Conservation (phyloP, 1,140 invertebrate species). For the Pinna nobilis region DNA sequence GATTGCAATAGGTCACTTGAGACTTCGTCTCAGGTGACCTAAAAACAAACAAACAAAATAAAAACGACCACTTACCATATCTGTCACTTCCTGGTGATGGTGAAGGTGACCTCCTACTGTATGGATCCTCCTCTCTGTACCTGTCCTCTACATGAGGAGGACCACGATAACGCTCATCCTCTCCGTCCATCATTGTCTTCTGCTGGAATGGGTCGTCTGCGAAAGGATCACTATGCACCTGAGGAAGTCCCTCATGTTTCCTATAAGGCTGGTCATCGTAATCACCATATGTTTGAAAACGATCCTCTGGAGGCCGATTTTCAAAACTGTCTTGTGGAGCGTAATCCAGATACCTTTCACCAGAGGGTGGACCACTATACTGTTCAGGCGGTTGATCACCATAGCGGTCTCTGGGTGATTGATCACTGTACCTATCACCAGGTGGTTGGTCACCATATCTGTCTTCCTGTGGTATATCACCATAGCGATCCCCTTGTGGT, state of each 20-base stretch:
- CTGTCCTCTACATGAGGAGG: slow-evolving; percentile 20
- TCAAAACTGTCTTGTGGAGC: background rate
- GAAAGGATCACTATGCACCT: slow-evolving; percentile 64
- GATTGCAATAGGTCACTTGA: too few species aligned
- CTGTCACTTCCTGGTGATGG: background rate
- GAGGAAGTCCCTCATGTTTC: slow-evolving; percentile 65
- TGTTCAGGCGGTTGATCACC: background rate
- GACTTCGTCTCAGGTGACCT: too few species aligned
- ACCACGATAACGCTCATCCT: slow-evolving; percentile 40
- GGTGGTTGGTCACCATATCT: slow-evolving; percentile 1
- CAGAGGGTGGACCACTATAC: background rate
- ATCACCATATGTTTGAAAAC: slow-evolving; percentile 41
- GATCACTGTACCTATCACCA: too few species aligned
- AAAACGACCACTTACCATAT: background rate
- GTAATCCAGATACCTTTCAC: too few species aligned
- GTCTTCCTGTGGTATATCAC: slow-evolving; percentile 21
- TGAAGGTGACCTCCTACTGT: too few species aligned
- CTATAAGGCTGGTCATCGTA: slow-evolving; percentile 42
- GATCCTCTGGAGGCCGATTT: slow-evolving; percentile 24
- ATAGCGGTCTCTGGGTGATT: background rate
- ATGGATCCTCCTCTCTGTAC: slow-evolving; percentile 67
- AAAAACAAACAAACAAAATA: background rate
- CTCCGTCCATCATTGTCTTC: slow-evolving; percentile 38
- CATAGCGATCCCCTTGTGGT: slow-evolving; percentile 21
- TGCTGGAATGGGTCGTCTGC: slow-evolving; percentile 68